Conservation (phyloP, 2,797 vertebrate genomes). For the Meriones psammophilus region DNA sequence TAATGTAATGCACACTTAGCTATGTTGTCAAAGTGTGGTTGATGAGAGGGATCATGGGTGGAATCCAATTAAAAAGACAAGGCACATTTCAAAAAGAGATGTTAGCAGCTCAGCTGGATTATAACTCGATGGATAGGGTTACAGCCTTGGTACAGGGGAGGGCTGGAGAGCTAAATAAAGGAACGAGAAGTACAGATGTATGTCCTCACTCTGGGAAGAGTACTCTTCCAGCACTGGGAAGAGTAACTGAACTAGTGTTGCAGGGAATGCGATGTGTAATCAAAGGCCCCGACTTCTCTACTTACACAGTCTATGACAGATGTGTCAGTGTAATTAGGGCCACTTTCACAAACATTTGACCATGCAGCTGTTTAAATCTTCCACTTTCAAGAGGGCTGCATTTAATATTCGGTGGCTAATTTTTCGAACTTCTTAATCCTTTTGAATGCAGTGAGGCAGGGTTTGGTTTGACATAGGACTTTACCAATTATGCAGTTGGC, state of each 20-base stretch:
- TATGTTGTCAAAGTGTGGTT: conserved; percentile 15
- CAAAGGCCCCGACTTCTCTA: not conserved
- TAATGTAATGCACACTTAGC: not conserved
- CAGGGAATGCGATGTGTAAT: not conserved
- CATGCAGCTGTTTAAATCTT: not conserved
- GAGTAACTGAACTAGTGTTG: not conserved
- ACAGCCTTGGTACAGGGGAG: not conserved
- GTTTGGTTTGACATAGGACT: not conserved
- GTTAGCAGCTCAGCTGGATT: conserved; percentile 12
- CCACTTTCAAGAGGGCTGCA: not conserved
- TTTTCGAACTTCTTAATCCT: conserved; percentile 37
- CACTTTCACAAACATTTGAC: not conserved
- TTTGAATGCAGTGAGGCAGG: not conserved
- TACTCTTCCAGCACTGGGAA: not conserved
- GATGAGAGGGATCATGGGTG: conserved; percentile 8
- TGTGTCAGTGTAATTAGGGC: not conserved
- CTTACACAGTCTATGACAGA: not conserved
- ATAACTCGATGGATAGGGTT: not conserved
- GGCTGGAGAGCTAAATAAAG: not conserved
- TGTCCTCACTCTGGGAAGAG: not conserved
- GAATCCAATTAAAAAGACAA: conserved; percentile 59
- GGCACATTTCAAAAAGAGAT: conserved; percentile 15
- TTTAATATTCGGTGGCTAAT: not conserved
- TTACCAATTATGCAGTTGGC: not conserved
- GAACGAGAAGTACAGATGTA: not conserved